Evolutionary conservation across 1,140 invertebrate genomes (phyloP).

Genomic region (Hyphantria cunea): DNA sequence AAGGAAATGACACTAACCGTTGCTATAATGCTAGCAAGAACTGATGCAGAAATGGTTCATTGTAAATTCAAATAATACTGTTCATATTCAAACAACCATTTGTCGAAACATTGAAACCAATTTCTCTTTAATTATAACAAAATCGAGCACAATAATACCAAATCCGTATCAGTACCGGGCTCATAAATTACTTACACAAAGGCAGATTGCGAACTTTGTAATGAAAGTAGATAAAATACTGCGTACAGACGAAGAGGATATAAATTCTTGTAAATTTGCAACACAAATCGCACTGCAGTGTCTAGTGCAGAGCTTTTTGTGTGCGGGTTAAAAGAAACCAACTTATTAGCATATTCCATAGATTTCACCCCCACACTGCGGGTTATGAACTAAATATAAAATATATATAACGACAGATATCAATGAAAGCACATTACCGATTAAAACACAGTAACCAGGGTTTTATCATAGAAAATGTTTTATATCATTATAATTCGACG

Average conservation of each 20-base stretch:
- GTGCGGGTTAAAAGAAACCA: conserved; percentile 71
- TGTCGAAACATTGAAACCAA: conserved; percentile 7
- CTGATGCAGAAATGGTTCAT: conserved; percentile 13
- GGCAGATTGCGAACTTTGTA: neutral
- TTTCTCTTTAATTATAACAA: conserved; percentile 5
- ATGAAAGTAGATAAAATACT: conserved; percentile 28
- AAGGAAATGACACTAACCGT: conserved; percentile 45
- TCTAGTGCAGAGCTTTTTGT: conserved; percentile 80
- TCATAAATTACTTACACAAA: conserved; percentile 3
- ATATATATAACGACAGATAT: conserved; percentile 15
- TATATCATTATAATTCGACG: conserved; percentile 56
- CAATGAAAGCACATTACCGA: conserved; percentile 63
- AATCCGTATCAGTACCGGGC: neutral
- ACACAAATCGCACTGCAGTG: conserved; percentile 79
- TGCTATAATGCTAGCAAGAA: conserved; percentile 31
- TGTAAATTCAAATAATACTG: conserved; percentile 13
- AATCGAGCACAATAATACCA: neutral
- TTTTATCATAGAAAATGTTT: conserved; percentile 75
- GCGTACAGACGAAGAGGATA: conserved; percentile 29
- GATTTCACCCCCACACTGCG: conserved; percentile 36
- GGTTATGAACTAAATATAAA: conserved; percentile 16
- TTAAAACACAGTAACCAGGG: conserved; percentile 61
- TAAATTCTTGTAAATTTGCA: conserved; percentile 67
- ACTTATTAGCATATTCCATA: conserved; percentile 72
- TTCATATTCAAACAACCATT: conserved; percentile 2